A percentile compares a stretch with the other conserved stretches of the same genome.
These are phyloP conservation scores for Toxotes lorentzi DNA, from an alignment of 2,797 vertebrate genomes.

Conservation along the genomic window DNA sequence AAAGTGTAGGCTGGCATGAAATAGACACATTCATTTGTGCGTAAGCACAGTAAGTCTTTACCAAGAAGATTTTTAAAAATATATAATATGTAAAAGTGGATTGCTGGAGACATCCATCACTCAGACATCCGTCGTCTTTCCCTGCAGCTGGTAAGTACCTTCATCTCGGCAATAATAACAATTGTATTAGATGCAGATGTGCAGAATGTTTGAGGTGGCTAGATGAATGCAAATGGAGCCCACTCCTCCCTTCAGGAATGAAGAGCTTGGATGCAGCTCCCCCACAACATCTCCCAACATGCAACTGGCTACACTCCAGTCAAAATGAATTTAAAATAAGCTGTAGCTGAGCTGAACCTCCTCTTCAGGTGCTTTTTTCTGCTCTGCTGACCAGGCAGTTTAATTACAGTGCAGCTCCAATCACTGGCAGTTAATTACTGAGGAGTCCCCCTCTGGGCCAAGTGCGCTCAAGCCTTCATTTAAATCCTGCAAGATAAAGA, in stretches of 20 bases:
- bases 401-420: constrained; percentile 74
- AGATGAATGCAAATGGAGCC: constrained; percentile 32
- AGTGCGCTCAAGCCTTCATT: constrained; percentile 61
- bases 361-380: constrained; percentile 34
- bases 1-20: not conserved
- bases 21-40: not conserved
- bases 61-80: not conserved
- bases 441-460: constrained; percentile 46
- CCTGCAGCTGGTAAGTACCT: constrained; percentile 51
- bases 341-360: constrained; percentile 1
- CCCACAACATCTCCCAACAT: constrained; percentile 49
- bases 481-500: constrained; percentile 55
- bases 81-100: no score
- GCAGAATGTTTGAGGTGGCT: constrained; percentile 39
- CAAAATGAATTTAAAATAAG: constrained; percentile 3
- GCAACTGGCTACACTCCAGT: constrained; percentile 46
- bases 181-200: constrained; percentile 78
- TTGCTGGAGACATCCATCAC: not conserved
- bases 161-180: constrained; percentile 38
- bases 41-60: not conserved
- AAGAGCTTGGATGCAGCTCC: constrained; percentile 23
- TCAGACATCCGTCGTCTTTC: constrained; percentile 1
- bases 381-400: constrained; percentile 49
- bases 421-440: constrained; percentile 72
- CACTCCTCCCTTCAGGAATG: constrained; percentile 32